Evolutionary conservation across 2,113 vertebrate genomes (phyloP).

Genomic region (Coptodon bakossiorum): DNA sequence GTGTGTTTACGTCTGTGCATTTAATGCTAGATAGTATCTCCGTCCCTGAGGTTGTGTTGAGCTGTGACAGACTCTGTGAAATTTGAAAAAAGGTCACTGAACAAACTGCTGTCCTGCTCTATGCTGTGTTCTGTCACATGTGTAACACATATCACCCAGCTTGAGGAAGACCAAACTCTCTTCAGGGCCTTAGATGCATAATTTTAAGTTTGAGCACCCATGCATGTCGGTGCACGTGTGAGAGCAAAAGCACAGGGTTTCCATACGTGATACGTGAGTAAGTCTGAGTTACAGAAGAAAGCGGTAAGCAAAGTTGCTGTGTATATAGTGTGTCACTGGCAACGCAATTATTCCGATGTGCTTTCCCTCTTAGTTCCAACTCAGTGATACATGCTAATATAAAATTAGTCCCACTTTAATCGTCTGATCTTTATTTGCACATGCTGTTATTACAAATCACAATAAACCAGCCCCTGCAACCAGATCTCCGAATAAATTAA

Average conservation of each 20-base stretch:
- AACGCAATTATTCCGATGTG: constrained; percentile 54
- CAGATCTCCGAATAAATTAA: constrained; percentile 17
- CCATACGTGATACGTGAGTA: not conserved
- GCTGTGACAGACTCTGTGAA: not conserved
- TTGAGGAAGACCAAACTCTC: not conserved
- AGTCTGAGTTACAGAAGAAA: not conserved
- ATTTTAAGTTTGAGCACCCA: constrained; percentile 1
- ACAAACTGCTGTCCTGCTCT: not conserved
- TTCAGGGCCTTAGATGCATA: not conserved
- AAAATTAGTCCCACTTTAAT: constrained; percentile 54
- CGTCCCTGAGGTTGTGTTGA: not conserved
- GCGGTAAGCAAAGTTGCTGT: not conserved
- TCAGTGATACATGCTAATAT: constrained; percentile 53
- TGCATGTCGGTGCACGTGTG: constrained; percentile 8
- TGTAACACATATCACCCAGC: not conserved
- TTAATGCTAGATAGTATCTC: not conserved
- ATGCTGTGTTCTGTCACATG: not conserved
- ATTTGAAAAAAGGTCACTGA: constrained; percentile 7
- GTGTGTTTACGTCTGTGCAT: not conserved
- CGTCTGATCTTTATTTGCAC: constrained; percentile 16
- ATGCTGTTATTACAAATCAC: constrained; percentile 12
- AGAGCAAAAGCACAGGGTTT: not conserved
- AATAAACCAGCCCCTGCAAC: constrained; percentile 14
- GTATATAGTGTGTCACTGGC: not conserved
- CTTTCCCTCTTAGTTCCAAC: constrained; percentile 43